phyloP scores from a whole-genome alignment of 2,797 vertebrate genomes.

The Sphaeramia orbicularis region DNA sequence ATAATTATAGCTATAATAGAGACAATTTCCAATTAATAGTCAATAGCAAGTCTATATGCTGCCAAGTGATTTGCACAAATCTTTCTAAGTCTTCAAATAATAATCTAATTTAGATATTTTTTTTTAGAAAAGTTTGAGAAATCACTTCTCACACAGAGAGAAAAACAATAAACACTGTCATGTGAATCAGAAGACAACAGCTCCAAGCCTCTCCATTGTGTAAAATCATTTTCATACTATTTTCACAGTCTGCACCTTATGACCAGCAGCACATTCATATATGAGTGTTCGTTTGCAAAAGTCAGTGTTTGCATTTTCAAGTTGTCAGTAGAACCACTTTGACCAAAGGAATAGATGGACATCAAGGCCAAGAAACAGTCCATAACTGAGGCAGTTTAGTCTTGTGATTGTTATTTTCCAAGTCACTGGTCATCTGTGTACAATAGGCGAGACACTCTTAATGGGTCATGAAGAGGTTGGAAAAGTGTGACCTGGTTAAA shows the following conservation, averaged over 20 bases:
- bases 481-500: not conserved
- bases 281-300: not conserved
- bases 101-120: too few species aligned
- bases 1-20: too few species aligned
- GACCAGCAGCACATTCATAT: constrained; percentile 19
- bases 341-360: not conserved
- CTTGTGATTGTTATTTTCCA: constrained; percentile 28
- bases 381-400: constrained; percentile 13
- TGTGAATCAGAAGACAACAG: constrained; percentile 1
- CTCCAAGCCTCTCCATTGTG: not conserved
- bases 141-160: too few species aligned
- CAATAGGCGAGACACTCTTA: not conserved
- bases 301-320: constrained; percentile 17
- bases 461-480: not conserved
- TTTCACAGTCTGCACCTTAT: constrained; percentile 7
- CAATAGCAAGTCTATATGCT: too few species aligned
- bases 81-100: too few species aligned
- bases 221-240: not conserved
- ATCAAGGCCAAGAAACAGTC: not conserved
- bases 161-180: constrained; percentile 7
- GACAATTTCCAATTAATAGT: too few species aligned
- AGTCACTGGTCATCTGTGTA: not conserved
- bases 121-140: too few species aligned
- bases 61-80: too few species aligned
- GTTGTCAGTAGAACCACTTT: constrained; percentile 5